phyloP scores from a whole-genome alignment of 2,888 invertebrate genomes.

The Eugnorisma glareosa region DNA sequence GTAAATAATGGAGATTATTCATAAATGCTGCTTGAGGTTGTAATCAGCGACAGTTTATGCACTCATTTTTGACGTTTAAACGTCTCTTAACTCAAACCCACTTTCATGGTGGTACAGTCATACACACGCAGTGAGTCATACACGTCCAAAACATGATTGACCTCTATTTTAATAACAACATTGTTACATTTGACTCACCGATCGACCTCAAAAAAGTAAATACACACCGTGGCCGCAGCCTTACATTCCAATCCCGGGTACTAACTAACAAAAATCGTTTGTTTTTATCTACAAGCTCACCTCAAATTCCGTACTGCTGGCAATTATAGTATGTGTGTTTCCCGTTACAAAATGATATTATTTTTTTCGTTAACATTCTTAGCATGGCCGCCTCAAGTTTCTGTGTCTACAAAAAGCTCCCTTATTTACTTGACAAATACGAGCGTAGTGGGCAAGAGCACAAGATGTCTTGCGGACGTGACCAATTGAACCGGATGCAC shows the following conservation, averaged over 20 bases:
- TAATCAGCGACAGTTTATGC: neutral
- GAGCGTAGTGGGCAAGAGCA: conserved; percentile 63
- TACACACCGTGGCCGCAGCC: conserved; percentile 43
- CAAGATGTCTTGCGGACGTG: conserved; percentile 69
- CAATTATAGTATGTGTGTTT: conserved; percentile 73
- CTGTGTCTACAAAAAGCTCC: conserved; percentile 76
- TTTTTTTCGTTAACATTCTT: conserved; percentile 79
- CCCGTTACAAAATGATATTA: conserved; percentile 76
- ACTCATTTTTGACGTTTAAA: neutral
- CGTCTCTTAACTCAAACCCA: neutral
- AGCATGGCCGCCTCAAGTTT: conserved; percentile 73
- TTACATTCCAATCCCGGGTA: conserved; percentile 64
- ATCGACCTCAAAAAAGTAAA: conserved; percentile 38
- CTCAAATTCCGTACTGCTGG: conserved; percentile 69
- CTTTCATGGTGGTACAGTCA: conserved; percentile 24
- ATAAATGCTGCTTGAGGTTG: neutral
- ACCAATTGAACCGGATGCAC: conserved; percentile 83
- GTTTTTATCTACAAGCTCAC: conserved; percentile 73
- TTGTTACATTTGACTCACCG: conserved; percentile 46
- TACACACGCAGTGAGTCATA: conserved; percentile 30
- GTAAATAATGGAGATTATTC: neutral
- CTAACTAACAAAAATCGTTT: conserved; percentile 68
- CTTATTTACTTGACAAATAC: conserved; percentile 77
- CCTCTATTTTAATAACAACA: conserved; percentile 43
- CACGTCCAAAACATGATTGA: conserved; percentile 33